Conservation (phyloP, 30 jellyfish, hydroid and myxozoan species). For the Nemopilema nomurai region DNA sequence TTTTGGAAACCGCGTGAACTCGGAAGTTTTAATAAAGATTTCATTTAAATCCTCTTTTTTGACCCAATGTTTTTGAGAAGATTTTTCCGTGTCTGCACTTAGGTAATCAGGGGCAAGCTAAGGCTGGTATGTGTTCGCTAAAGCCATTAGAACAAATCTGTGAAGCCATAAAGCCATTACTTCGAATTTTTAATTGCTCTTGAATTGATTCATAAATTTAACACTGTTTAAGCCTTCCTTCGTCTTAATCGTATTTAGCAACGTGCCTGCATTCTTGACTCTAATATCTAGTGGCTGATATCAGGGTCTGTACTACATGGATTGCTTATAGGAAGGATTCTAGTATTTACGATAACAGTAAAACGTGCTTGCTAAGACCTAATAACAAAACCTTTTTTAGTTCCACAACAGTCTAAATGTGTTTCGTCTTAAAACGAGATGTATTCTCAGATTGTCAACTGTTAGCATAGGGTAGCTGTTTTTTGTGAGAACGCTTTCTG, state of each 20-base stretch:
- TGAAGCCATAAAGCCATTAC: not conserved
- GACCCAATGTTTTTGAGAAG: not conserved
- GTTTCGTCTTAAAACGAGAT: too few relatives aligned
- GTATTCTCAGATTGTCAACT: too few relatives aligned
- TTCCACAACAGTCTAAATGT: too few relatives aligned
- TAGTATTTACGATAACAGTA: too few relatives aligned
- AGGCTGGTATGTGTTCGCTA: not conserved
- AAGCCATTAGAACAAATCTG: not conserved
- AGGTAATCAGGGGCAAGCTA: not conserved
- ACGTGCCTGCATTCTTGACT: too few relatives aligned
- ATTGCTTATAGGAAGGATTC: too few relatives aligned
- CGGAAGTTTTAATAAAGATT: not conserved
- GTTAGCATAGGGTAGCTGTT: too few relatives aligned
- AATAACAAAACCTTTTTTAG: too few relatives aligned
- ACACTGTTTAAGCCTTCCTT: not conserved
- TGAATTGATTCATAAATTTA: not conserved
- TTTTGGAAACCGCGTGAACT: not conserved
- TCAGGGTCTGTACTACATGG: too few relatives aligned
- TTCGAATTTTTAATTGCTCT: not conserved
- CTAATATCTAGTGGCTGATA: too few relatives aligned
- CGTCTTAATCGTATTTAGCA: not conserved
- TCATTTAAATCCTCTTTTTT: not conserved
- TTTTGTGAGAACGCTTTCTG: too few relatives aligned
- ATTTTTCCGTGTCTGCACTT: not conserved
- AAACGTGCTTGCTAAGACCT: too few relatives aligned